Percentiles rank a stretch among this genome's conserved stretches.
Conservation (phyloP, 2,113 vertebrate genomes). For the Syrrhaptes paradoxus region DNA sequence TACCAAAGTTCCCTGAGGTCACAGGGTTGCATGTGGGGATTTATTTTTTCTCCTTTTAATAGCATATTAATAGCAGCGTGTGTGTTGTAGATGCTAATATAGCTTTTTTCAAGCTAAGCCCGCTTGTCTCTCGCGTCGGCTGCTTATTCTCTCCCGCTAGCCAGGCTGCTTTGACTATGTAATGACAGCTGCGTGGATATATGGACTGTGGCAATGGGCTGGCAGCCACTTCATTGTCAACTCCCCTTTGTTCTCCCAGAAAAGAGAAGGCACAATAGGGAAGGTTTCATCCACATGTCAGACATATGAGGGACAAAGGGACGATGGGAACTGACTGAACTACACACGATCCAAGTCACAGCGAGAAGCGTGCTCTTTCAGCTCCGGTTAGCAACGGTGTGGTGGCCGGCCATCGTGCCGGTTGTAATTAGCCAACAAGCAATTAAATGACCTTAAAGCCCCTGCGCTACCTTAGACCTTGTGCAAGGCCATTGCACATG, state of each 20-base stretch:
- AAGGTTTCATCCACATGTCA: slow-evolving; percentile 73
- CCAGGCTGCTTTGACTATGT: neutral
- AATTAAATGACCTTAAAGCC: neutral
- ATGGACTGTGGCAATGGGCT: slow-evolving; percentile 70
- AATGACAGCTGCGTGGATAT: slow-evolving; percentile 68
- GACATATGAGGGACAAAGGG: slow-evolving; percentile 72
- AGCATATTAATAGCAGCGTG: neutral
- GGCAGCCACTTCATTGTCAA: slow-evolving; percentile 66
- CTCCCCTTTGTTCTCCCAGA: slow-evolving; percentile 70
- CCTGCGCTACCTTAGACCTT: neutral
- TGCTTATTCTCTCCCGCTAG: neutral
- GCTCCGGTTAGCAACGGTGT: neutral
- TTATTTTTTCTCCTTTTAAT: neutral
- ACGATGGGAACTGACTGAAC: slow-evolving; percentile 46
- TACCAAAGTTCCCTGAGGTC: neutral
- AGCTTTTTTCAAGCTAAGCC: slow-evolving; percentile 12
- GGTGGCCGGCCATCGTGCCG: neutral
- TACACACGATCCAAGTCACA: neutral
- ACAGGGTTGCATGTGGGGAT: neutral
- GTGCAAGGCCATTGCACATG: neutral
- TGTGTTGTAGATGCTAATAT: neutral
- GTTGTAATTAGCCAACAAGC: neutral
- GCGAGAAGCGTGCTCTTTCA: neutral
- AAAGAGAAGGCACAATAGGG: slow-evolving; percentile 64
- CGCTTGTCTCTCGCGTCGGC: neutral